Conservation (phyloP, 2,113 vertebrate species). For the Morone chrysops region DNA sequence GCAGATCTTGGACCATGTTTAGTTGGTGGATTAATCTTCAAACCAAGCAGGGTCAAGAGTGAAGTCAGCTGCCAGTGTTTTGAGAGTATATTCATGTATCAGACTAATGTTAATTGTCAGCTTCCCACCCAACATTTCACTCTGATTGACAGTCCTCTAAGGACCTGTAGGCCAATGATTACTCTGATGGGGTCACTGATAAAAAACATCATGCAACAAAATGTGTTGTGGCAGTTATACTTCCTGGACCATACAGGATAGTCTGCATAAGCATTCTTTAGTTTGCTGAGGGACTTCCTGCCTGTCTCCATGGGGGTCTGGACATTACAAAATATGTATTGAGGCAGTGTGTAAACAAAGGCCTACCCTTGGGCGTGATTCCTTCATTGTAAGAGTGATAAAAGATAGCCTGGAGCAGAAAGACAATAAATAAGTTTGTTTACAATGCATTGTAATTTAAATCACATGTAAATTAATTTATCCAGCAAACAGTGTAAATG, state of each 20-base stretch:
- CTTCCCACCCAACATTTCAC: constrained; percentile 31
- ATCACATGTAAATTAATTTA: constrained; percentile 3
- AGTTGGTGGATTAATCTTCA: constrained; percentile 24
- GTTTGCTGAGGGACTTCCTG: not conserved
- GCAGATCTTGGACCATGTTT: not conserved
- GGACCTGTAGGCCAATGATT: constrained; percentile 47
- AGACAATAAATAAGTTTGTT: constrained; percentile 42
- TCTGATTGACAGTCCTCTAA: constrained; percentile 57
- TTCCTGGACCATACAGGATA: not conserved
- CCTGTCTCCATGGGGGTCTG: constrained; percentile 1
- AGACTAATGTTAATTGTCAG: constrained; percentile 66
- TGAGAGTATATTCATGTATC: constrained; percentile 62
- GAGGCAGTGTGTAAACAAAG: constrained; percentile 43
- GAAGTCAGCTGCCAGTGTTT: constrained; percentile 46
- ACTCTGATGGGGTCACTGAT: constrained; percentile 43
- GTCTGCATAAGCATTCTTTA: not conserved
- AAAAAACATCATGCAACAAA: constrained; percentile 8
- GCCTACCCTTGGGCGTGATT: constrained; percentile 4
- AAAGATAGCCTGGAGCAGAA: constrained; percentile 21
- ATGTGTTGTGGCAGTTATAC: constrained; percentile 12
- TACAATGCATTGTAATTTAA: constrained; percentile 37
- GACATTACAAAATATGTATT: constrained; percentile 6
- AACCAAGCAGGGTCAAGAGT: constrained; percentile 31
- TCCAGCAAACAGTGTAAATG: constrained; percentile 26
- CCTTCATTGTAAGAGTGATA: constrained; percentile 10